A percentile compares a stretch with the other conserved stretches of the same genome.
Conservation (phyloP, 1,140 invertebrate species). For the Aphelenchoides avenae region DNA sequence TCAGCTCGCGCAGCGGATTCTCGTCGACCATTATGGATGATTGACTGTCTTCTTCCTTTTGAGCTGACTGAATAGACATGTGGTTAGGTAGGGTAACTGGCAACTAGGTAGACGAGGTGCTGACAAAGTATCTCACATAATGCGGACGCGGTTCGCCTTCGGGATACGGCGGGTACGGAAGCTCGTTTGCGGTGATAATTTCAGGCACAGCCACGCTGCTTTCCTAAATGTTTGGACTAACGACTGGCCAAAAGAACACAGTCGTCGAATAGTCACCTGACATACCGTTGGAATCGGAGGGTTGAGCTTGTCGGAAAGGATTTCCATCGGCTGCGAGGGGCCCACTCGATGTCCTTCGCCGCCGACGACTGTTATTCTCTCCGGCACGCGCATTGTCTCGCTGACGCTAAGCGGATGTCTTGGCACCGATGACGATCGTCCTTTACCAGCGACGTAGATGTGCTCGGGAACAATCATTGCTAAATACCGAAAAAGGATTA, state of each 20-base stretch:
- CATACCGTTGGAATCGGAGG: constrained; percentile 2
- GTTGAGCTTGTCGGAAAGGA: constrained; percentile 5
- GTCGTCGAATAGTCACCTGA: constrained; percentile 2
- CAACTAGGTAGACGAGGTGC: not conserved
- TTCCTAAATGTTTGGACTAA: too few relatives aligned
- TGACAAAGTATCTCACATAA: constrained; percentile 10
- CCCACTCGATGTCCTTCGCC: constrained; percentile 7
- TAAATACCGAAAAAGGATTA: too few relatives aligned
- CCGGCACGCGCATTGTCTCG: too few relatives aligned
- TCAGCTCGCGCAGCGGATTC: constrained; percentile 45
- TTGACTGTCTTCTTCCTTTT: constrained; percentile 4
- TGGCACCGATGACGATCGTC: too few relatives aligned
- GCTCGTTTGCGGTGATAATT: constrained; percentile 14
- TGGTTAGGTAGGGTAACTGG: not conserved
- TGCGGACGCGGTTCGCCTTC: constrained; percentile 9
- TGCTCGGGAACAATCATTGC: too few relatives aligned
- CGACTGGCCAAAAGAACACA: too few relatives aligned
- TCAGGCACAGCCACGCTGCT: constrained; percentile 1
- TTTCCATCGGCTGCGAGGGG: constrained; percentile 7
- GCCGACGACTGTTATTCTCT: constrained; percentile 19
- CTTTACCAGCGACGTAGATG: too few relatives aligned
- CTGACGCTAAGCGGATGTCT: too few relatives aligned
- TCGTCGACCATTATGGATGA: constrained; percentile 34
- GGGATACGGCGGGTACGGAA: not conserved
- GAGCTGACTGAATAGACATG: constrained; percentile 1